Base-by-base conservation (phyloP, 2,797 vertebrate species). In the Xenopus petersii region DNA sequence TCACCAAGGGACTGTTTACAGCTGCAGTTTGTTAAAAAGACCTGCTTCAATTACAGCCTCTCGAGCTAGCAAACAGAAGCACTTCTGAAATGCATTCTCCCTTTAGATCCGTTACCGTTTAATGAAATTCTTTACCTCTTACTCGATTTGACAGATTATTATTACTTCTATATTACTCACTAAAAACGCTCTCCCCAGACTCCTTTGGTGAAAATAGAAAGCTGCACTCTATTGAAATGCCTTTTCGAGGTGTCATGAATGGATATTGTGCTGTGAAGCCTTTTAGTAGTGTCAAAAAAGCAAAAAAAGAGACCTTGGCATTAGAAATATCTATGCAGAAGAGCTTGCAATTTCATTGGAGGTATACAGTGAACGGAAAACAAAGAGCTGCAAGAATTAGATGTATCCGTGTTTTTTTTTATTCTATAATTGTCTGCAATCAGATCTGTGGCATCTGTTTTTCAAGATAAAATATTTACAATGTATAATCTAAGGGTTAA, bases 61-160 rank as follows among this genome's bases (percentile, higher is more conserved):
- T 73, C 64, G 68, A 59, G 51, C 49, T 70, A 36, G 70, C 67
- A 73, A 78, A 73, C 65, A 69, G 64, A 78, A 78, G 49, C 75
- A 73, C 65, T 78, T 78, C 55, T 73, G 75, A 78, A 73, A 73
- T 68, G 51, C 63, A 73, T 73, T 64, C 51, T 78, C 75, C 75
- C 75, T 73, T 78, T 78, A 73, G 70, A 73, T 78, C 75, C 68
- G 70, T 78, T 78, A 59, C 59, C 26, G 5, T 78, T 78, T 78
- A 78, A 78, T 78, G 75, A 78, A 70, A 69, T 78, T 67, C 66
- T 78, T 73, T 78, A 73, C 70, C 70, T 73, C 65, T 73, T 78
- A 78, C 65, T 78, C 42, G 60, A 78, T 73, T 78, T 78, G 75
- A 78, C 75, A 78, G 70, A 78, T 78, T 78, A 78, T 78, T 78